A percentile compares a stretch with the other conserved stretches of the same genome.
These are phyloP conservation scores for Cheilosia vulpina DNA, from an alignment of 2,888 invertebrate genomes.

Conservation along the genomic window DNA sequence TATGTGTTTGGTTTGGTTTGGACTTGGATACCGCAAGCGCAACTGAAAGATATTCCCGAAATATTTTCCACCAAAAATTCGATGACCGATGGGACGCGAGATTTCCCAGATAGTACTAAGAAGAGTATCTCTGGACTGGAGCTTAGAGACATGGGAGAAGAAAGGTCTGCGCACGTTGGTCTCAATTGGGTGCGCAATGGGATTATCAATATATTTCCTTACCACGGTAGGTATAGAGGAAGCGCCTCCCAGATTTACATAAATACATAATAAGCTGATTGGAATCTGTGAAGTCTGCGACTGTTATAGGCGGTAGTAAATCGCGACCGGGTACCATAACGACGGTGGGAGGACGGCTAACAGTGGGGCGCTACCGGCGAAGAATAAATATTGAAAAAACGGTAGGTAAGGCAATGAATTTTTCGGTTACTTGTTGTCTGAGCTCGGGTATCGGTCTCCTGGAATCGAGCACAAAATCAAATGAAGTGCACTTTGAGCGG, in stretches of 20 bases:
- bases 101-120: conserved; percentile 43
- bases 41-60: not conserved
- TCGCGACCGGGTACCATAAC: not conserved
- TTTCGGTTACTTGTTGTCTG: too few species aligned
- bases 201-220: conserved; percentile 48
- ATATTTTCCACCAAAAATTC: not conserved
- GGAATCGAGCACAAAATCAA: too few species aligned
- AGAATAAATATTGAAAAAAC: not conserved
- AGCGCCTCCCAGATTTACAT: conserved; percentile 41
- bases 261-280: conserved; percentile 48
- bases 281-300: conserved; percentile 24
- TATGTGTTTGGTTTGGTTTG: conserved; percentile 40
- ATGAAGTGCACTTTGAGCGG: too few species aligned
- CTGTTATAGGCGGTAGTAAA: not conserved
- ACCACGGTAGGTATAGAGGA: conserved; percentile 27
- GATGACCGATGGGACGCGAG: conserved; percentile 9
- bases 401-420: too few species aligned
- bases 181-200: conserved; percentile 61
- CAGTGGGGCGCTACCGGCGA: not conserved
- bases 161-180: conserved; percentile 1
- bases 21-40: conserved; percentile 30
- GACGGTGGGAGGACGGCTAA: not conserved
- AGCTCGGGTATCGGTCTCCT: too few species aligned
- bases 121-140: not conserved
- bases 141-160: not conserved